phyloP scores from a whole-genome alignment of 2,888 invertebrate species.

The Cinara cedri region DNA sequence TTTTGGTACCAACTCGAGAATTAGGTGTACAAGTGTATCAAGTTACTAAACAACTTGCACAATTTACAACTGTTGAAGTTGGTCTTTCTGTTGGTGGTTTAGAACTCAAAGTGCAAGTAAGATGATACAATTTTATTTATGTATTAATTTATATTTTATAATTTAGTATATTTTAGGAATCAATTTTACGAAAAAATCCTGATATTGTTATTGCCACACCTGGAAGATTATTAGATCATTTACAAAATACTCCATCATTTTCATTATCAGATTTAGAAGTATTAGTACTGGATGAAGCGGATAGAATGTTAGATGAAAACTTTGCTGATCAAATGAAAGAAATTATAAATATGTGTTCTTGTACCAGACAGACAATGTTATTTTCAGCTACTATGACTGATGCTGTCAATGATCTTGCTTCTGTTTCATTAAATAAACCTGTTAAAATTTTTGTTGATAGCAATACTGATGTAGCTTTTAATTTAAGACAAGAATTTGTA shows the following conservation, averaged over 20 bases:
- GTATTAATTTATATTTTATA: not conserved
- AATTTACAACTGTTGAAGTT: conserved; percentile 82
- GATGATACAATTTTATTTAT: conserved; percentile 59
- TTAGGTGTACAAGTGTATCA: conserved; percentile 97
- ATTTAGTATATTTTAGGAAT: conserved; percentile 67
- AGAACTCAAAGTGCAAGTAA: conserved; percentile 75
- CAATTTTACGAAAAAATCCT: conserved; percentile 83
- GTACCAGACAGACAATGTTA: conserved; percentile 91
- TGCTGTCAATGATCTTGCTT: conserved; percentile 90
- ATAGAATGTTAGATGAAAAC: conserved; percentile 96
- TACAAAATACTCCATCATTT: conserved; percentile 93
- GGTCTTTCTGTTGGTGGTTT: conserved; percentile 87
- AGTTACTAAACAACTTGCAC: conserved; percentile 87
- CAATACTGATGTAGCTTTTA: conserved; percentile 93
- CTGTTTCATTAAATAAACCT: conserved; percentile 90
- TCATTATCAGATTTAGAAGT: conserved; percentile 89
- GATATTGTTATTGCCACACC: conserved; percentile 98
- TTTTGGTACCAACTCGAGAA: conserved; percentile 95
- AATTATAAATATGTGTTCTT: conserved; percentile 89
- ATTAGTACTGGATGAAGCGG: conserved; percentile 72
- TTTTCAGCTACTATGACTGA: conserved; percentile 99
- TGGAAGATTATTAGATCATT: conserved; percentile 95
- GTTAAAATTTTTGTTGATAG: conserved; percentile 95
- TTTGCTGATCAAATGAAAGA: conserved; percentile 99
- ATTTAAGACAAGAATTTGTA: conserved; percentile 95